Conservation (phyloP, 2,797 vertebrate species). For the Syndactyla subalaris region DNA sequence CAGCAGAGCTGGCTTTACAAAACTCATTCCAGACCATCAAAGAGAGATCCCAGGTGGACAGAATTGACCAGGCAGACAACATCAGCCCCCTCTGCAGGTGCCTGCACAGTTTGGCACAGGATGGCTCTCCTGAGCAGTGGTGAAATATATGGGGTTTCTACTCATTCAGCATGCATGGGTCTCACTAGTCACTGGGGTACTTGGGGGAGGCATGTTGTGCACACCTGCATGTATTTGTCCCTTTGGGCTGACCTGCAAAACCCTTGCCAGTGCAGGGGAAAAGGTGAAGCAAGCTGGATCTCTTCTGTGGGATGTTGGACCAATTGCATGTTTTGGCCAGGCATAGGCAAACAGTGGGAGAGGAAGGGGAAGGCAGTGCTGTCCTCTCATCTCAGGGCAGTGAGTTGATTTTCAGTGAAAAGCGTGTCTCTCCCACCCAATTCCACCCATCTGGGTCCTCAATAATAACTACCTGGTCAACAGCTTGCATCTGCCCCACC, state of each 20-base stretch:
- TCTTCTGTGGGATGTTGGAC: background rate
- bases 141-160: background rate
- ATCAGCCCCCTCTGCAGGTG: background rate
- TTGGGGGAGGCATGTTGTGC: background rate
- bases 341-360: background rate
- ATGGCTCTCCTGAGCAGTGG: background rate
- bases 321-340: background rate
- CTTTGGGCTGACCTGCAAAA: background rate
- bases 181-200: rapidly evolving
- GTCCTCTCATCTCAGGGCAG: background rate
- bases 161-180: rapidly evolving
- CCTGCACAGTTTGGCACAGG: background rate
- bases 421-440: background rate
- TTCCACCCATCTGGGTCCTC: background rate
- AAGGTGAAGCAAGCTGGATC: background rate
- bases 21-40: background rate
- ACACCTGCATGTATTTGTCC: rapidly evolving
- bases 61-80: background rate
- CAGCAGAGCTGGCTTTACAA: background rate
- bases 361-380: background rate
- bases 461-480: background rate
- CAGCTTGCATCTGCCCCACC: rapidly evolving
- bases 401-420: background rate
- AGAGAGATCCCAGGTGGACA: background rate
- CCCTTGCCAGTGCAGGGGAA: background rate